These are phyloP conservation scores for Lampropteryx suffumata DNA, from an alignment of 2,888 invertebrate species.

Conservation along the genomic window DNA sequence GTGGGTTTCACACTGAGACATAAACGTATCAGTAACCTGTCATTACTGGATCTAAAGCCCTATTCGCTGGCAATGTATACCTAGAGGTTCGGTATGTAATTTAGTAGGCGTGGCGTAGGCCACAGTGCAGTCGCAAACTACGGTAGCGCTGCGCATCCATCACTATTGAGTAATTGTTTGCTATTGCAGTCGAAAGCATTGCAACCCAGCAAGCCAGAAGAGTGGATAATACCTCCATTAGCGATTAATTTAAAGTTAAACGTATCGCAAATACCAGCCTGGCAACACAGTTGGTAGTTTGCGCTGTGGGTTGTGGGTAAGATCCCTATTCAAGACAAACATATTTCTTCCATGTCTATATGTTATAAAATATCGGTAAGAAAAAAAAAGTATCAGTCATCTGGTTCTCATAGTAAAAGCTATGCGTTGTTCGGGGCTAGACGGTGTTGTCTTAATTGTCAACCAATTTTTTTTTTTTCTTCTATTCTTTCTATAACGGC, in stretches of 20 bases:
- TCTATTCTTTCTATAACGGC: no score
- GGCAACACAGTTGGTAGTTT: no score
- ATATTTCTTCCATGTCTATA: no score
- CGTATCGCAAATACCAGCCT: background rate
- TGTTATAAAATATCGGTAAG: no score
- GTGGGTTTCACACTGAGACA: background rate
- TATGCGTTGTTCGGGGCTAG: no score
- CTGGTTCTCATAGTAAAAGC: no score
- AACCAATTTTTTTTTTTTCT: no score
- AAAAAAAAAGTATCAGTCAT: no score
- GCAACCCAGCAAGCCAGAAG: slow-evolving; percentile 7
- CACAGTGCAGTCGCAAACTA: slow-evolving; percentile 19
- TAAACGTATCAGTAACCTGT: slow-evolving; percentile 6
- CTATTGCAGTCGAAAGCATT: slow-evolving; percentile 21
- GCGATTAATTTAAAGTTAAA: background rate
- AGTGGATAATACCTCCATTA: slow-evolving; percentile 17
- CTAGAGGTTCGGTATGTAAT: slow-evolving; percentile 23
- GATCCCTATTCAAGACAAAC: no score
- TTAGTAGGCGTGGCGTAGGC: slow-evolving; percentile 42
- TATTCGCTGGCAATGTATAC: slow-evolving; percentile 20
- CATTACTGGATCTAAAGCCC: slow-evolving; percentile 12
- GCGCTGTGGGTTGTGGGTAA: no score
- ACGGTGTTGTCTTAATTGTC: no score
- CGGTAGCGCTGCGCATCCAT: slow-evolving; percentile 60
- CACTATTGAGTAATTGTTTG: slow-evolving; percentile 60